phyloP scores from a whole-genome alignment of 2,888 invertebrate species.

The Lasioglossum malachurum region DNA sequence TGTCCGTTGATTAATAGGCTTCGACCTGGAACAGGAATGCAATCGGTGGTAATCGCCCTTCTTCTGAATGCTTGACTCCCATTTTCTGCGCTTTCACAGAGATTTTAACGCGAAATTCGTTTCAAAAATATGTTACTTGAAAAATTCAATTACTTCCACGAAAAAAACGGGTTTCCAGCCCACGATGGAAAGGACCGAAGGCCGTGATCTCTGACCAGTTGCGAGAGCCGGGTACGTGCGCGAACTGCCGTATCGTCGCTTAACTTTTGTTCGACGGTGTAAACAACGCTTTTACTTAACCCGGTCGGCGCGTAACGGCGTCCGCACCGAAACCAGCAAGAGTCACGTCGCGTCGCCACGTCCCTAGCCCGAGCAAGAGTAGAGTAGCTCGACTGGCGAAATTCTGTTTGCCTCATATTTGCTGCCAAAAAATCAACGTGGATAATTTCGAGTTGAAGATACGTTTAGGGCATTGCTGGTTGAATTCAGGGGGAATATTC shows the following conservation, averaged over 20 bases:
- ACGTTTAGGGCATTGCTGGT: neutral
- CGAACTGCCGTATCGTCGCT: slow-evolving; percentile 65
- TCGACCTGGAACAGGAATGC: neutral
- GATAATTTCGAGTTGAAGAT: neutral
- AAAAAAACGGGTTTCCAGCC: neutral
- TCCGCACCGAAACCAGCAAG: slow-evolving; percentile 34
- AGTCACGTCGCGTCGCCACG: slow-evolving; percentile 26
- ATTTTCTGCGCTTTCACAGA: neutral
- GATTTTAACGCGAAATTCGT: neutral
- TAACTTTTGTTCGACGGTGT: slow-evolving; percentile 57
- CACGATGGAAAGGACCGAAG: neutral
- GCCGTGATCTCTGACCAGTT: slow-evolving; percentile 5
- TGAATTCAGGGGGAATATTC: too few species aligned
- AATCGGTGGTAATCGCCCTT: neutral
- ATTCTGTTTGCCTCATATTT: slow-evolving; percentile 29
- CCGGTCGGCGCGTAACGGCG: slow-evolving; percentile 45
- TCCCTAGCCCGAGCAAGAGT: neutral
- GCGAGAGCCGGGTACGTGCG: slow-evolving; percentile 57
- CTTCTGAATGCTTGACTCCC: neutral
- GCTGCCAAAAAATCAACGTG: neutral
- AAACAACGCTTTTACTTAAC: slow-evolving; percentile 68
- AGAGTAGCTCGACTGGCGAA: slow-evolving; percentile 5
- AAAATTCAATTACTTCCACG: neutral
- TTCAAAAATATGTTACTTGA: neutral
- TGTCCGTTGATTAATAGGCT: neutral